phyloP scores from a whole-genome alignment of 2,888 invertebrate species.

The Yponomeuta sedellus region DNA sequence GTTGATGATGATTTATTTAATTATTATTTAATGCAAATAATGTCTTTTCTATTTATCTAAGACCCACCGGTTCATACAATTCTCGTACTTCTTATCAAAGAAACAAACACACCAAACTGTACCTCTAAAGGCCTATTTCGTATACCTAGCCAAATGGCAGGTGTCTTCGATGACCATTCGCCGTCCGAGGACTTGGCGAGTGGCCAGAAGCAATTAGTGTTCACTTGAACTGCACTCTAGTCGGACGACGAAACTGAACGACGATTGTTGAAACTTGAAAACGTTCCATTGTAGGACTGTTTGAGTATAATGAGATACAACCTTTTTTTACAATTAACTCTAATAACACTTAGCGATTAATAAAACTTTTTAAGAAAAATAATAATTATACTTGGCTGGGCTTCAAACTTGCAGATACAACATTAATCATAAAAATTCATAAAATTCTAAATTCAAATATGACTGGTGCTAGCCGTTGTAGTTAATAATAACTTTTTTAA shows the following conservation, averaged over 20 bases:
- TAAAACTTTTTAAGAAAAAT: neutral
- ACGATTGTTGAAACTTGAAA: neutral
- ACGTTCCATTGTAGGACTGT: neutral
- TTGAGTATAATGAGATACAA: neutral
- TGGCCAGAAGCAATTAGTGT: slow-evolving; percentile 3
- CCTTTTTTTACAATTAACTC: neutral
- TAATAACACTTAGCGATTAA: neutral
- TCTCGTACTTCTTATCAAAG: no score
- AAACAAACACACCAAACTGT: neutral
- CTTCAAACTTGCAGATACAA: no score
- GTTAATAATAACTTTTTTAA: no score
- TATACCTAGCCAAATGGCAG: neutral
- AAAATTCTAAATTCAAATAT: no score
- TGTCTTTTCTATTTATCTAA: no score
- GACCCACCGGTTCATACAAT: no score
- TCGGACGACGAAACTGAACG: neutral
- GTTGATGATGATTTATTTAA: no score
- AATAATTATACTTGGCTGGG: no score
- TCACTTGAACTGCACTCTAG: slow-evolving; percentile 5
- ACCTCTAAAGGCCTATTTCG: neutral
- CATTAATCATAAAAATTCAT: no score
- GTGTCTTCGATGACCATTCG: slow-evolving; percentile 8
- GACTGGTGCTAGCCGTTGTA: no score
- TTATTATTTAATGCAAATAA: no score
- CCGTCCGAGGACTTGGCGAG: neutral